These are phyloP conservation scores for Galago senegalensis DNA, from an alignment of 2,797 vertebrate genomes.

Conservation along the genomic window DNA sequence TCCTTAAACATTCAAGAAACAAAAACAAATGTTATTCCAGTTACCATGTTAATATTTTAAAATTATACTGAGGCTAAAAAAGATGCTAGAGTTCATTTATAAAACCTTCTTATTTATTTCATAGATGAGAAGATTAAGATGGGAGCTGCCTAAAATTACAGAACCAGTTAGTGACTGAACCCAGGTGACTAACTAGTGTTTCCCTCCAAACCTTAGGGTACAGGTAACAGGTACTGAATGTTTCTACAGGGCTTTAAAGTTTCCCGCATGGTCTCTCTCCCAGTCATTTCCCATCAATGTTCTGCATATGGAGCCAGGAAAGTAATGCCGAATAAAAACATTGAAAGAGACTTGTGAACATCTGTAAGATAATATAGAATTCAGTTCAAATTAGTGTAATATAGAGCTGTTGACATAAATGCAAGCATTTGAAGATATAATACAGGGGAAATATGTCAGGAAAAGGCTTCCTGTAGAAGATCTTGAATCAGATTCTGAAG, in stretches of 20 bases:
- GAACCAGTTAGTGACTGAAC: not conserved
- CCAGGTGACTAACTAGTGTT: not conserved
- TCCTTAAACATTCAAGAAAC: conserved; percentile 52
- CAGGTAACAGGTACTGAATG: not conserved
- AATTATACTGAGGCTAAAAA: conserved; percentile 15
- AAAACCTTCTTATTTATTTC: not conserved
- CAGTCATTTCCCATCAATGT: not conserved
- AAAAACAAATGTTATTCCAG: not conserved
- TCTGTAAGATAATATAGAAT: not conserved
- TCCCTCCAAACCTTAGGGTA: not conserved
- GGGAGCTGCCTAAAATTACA: not conserved
- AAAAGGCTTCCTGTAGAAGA: not conserved
- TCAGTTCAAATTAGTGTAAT: not conserved
- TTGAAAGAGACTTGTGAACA: not conserved
- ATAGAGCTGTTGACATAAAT: not conserved
- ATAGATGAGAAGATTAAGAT: not conserved
- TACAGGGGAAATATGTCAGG: not conserved
- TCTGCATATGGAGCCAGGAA: not conserved
- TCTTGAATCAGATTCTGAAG: conserved; percentile 44
- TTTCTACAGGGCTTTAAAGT: not conserved
- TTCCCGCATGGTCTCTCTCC: not conserved
- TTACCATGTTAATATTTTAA: conserved; percentile 30
- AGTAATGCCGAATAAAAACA: conserved; percentile 13
- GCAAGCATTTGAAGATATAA: not conserved
- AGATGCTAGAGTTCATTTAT: not conserved